Conservation (phyloP, 2,113 vertebrate species). For the Anhinga anhinga region DNA sequence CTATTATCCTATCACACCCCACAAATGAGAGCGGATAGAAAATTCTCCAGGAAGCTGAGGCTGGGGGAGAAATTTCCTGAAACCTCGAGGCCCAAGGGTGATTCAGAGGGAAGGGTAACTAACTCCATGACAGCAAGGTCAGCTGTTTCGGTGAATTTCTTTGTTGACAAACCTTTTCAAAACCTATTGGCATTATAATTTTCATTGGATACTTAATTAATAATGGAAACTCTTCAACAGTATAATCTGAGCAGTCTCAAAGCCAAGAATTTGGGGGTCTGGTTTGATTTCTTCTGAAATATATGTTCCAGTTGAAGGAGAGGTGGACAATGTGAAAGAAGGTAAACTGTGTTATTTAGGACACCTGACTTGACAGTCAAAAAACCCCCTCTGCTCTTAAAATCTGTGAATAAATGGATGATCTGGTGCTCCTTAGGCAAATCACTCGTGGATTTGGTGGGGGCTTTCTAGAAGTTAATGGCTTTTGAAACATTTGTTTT, state of each 20-base stretch:
- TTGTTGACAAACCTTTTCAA: neutral
- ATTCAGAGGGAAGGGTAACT: neutral
- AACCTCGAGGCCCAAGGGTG: neutral
- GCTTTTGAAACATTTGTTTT: neutral
- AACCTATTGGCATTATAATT: fast-evolving
- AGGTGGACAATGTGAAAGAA: neutral
- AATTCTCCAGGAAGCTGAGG: neutral
- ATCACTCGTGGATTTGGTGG: neutral
- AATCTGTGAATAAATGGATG: neutral
- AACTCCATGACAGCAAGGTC: neutral
- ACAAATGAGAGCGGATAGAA: neutral
- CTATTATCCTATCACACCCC: neutral
- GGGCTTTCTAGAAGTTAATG: neutral
- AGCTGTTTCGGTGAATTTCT: neutral
- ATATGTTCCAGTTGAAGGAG: neutral
- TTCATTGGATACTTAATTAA: neutral
- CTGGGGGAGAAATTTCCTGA: neutral
- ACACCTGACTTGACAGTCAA: neutral
- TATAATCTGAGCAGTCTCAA: neutral
- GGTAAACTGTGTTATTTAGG: neutral
- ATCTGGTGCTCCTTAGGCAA: neutral
- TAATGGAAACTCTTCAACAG: neutral
- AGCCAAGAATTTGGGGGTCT: neutral
- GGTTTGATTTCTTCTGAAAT: neutral
- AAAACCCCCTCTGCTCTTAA: neutral